Evolutionary conservation across 2,888 invertebrate genomes (phyloP).

Genomic region (Parochlus steinenii): DNA sequence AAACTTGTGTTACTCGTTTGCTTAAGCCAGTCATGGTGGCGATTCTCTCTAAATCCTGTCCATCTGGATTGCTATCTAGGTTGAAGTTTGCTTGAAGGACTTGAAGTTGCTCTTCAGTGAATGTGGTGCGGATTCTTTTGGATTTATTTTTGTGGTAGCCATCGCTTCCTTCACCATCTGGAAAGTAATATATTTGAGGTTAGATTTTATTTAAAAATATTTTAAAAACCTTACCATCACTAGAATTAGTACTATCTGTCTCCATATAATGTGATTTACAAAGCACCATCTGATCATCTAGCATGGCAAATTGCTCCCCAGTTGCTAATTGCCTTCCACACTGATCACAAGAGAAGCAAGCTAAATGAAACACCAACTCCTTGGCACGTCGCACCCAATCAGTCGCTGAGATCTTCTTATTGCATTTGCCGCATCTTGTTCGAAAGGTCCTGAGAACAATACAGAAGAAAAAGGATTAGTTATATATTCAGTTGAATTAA

Average conservation of each 20-base stretch:
- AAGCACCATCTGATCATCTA: constrained; percentile 83
- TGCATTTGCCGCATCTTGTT: constrained; percentile 89
- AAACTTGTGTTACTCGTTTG: constrained; percentile 77
- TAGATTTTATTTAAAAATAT: constrained; percentile 9
- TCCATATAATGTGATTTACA: constrained; percentile 97
- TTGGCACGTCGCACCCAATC: constrained; percentile 97
- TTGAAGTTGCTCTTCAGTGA: constrained; percentile 87
- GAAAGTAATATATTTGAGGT: constrained; percentile 11
- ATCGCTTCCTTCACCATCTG: constrained; percentile 79
- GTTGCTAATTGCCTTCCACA: constrained; percentile 85
- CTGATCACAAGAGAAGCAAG: constrained; percentile 96
- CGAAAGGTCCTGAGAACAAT: constrained; percentile 63
- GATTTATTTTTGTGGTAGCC: constrained; percentile 88
- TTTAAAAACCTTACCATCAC: constrained; percentile 50
- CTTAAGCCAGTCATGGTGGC: constrained; percentile 84
- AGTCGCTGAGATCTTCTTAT: constrained; percentile 78
- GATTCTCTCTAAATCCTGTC: constrained; percentile 84
- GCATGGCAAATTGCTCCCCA: constrained; percentile 93
- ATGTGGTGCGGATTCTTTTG: constrained; percentile 84
- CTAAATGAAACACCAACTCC: constrained; percentile 90
- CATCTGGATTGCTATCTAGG: constrained; percentile 87
- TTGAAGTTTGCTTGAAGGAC: constrained; percentile 87
- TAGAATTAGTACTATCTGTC: constrained; percentile 76
- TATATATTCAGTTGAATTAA: no score
- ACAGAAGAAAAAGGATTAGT: no score